A percentile compares a stretch with the other conserved stretches of the same genome.
Conservation (phyloP, 2,797 vertebrate species). For the Taeniopygia guttata region DNA sequence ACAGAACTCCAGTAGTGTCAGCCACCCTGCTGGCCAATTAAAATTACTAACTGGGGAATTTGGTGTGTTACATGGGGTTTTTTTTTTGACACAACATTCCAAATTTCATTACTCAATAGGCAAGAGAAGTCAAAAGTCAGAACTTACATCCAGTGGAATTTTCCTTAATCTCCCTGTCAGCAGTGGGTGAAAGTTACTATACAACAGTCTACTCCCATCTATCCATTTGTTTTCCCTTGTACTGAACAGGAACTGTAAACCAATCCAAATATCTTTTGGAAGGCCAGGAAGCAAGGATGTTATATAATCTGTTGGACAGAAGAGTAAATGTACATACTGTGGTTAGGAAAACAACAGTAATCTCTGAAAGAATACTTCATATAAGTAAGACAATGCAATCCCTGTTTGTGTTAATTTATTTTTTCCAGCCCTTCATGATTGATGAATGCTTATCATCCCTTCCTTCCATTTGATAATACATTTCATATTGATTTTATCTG, state of each 20-base stretch:
- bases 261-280: conserved; percentile 84
- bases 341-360: not conserved
- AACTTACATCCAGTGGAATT: conserved; percentile 81
- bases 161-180: conserved; percentile 79
- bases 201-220: conserved; percentile 78
- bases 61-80: not conserved
- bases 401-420: not conserved
- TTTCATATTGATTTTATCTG: not conserved
- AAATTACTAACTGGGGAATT: not conserved
- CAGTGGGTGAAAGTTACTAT: conserved; percentile 87
- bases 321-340: not conserved
- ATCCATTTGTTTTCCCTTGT: conserved; percentile 75
- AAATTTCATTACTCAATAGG: not conserved
- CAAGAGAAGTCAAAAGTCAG: not conserved
- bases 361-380: not conserved
- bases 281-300: conserved; percentile 79
- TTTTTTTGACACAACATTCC: not conserved
- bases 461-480: not conserved
- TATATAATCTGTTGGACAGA: conserved; percentile 86
- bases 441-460: not conserved
- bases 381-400: not conserved
- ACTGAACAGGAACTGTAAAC: conserved; percentile 77
- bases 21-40: not conserved
- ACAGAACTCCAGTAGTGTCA: not conserved
- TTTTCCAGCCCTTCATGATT: not conserved